phyloP scores from a whole-genome alignment of 2,888 invertebrate genomes.

The Graphium colonna region DNA sequence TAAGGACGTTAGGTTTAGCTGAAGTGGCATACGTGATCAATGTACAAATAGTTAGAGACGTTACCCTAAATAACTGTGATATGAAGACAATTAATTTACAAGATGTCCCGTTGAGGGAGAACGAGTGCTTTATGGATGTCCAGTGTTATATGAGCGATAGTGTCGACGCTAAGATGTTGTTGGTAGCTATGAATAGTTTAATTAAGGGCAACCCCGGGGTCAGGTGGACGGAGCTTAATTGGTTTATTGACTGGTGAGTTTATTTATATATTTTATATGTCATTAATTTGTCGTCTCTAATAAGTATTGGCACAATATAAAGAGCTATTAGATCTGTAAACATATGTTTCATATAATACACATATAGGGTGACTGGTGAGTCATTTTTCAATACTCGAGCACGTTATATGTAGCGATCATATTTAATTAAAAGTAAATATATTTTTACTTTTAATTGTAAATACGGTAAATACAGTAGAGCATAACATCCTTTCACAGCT shows the following conservation, averaged over 20 bases:
- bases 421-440: too few relatives aligned
- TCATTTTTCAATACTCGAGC: too few relatives aligned
- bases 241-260: constrained; percentile 84
- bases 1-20: constrained; percentile 58
- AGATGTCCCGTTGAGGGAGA: constrained; percentile 56
- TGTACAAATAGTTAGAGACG: constrained; percentile 70
- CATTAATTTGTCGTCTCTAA: not conserved
- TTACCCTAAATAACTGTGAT: constrained; percentile 60
- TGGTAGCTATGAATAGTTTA: constrained; percentile 82
- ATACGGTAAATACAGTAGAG: too few relatives aligned
- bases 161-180: constrained; percentile 75
- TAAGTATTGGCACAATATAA: not conserved
- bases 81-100: constrained; percentile 55
- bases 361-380: too few relatives aligned
- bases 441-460: too few relatives aligned
- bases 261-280: not conserved
- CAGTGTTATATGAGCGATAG: constrained; percentile 80
- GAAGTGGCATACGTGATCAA: constrained; percentile 65
- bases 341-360: too few relatives aligned
- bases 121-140: constrained; percentile 69
- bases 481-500: too few relatives aligned
- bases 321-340: too few relatives aligned
- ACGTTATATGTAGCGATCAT: too few relatives aligned
- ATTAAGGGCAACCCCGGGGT: constrained; percentile 80
- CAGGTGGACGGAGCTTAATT: constrained; percentile 86